Percentiles rank a stretch among this genome's conserved stretches.
phyloP scores from a whole-genome alignment of 2,888 invertebrate genomes.

The Torymus tubicola region DNA sequence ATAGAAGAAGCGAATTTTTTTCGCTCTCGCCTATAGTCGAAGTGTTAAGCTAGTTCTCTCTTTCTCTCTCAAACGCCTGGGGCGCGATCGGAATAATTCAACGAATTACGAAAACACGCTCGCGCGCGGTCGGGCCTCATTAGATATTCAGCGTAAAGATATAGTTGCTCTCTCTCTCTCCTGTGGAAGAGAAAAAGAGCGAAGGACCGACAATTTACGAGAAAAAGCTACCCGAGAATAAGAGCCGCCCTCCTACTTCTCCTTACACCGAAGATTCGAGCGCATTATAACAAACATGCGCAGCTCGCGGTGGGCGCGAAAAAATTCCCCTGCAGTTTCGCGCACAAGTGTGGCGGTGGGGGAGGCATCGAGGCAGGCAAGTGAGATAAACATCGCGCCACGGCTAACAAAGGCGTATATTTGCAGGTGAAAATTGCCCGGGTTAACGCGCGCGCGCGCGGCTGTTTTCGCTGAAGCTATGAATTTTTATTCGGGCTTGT shows the following conservation, averaged over 20 bases:
- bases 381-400: constrained; percentile 25
- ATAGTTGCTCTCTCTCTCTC: constrained; percentile 62
- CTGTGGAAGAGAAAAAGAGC: constrained; percentile 54
- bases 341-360: neutral
- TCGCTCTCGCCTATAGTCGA: constrained; percentile 14
- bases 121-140: constrained; percentile 74
- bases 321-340: neutral
- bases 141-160: constrained; percentile 72
- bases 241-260: constrained; percentile 20
- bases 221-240: constrained; percentile 26
- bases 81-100: constrained; percentile 75
- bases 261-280: constrained; percentile 1
- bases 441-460: neutral
- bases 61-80: constrained; percentile 36
- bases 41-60: constrained; percentile 60
- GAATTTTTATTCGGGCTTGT: constrained; percentile 23
- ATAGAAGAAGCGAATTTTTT: constrained; percentile 29
- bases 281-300: constrained; percentile 31
- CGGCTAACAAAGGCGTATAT: constrained; percentile 23
- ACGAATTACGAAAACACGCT: constrained; percentile 75
- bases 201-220: constrained; percentile 44
- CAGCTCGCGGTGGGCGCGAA: neutral
- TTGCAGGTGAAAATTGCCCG: constrained; percentile 32
- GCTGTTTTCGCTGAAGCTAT: constrained; percentile 1
- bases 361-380: too few species aligned